A percentile compares a stretch with the other conserved stretches of the same genome.
Evolutionary conservation across 2,797 vertebrate species (phyloP).

Genomic region (Girardinus metallicus): DNA sequence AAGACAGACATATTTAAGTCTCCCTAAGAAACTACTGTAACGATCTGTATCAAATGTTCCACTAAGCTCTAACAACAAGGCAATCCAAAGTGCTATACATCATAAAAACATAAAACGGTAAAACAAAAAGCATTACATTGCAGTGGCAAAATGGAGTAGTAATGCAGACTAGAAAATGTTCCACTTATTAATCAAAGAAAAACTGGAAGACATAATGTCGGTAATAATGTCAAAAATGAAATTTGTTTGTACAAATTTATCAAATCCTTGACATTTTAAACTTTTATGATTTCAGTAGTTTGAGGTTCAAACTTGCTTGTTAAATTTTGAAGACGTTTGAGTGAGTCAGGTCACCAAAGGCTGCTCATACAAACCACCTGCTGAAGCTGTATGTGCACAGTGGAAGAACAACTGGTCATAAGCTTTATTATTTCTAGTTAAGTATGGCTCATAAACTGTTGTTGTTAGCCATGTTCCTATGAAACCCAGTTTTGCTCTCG

Average conservation of each 20-base stretch:
- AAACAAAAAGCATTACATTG: no score
- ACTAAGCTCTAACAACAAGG: no score
- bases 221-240: not conserved
- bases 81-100: no score
- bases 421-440: conserved; percentile 58
- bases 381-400: not conserved
- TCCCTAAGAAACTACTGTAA: no score
- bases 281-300: not conserved
- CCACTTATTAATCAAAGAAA: not conserved
- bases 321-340: not conserved
- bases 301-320: not conserved
- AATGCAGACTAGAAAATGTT: no score
- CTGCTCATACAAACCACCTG: not conserved
- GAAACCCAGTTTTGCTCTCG: conserved; percentile 41
- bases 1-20: no score
- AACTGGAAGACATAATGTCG: not conserved
- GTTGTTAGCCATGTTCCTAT: conserved; percentile 53
- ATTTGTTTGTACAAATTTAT: not conserved
- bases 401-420: conserved; percentile 22
- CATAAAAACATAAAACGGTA: no score
- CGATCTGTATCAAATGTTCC: no score
- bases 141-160: no score
- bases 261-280: not conserved
- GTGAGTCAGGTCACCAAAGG: not conserved
- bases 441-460: conserved; percentile 54